phyloP scores from a whole-genome alignment of 2,888 invertebrate genomes.

The Neria commutata region DNA sequence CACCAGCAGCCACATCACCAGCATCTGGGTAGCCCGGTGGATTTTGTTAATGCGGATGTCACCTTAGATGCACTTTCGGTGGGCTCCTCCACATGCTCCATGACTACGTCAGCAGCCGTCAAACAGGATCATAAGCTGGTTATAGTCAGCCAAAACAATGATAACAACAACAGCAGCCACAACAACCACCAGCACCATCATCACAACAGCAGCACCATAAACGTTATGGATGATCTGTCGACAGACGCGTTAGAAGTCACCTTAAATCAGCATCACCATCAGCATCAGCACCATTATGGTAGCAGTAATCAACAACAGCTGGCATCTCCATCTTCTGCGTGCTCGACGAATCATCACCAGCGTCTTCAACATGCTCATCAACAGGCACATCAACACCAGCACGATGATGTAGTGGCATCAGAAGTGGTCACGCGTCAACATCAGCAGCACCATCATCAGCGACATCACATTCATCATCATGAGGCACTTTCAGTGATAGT shows the following conservation, averaged over 20 bases:
- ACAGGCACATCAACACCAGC: conserved; percentile 27
- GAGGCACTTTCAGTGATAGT: conserved; percentile 67
- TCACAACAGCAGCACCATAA: conserved; percentile 10
- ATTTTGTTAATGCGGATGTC: conserved; percentile 48
- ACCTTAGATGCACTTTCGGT: conserved; percentile 48
- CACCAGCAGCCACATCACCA: conserved; percentile 37
- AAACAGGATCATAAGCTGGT: conserved; percentile 54
- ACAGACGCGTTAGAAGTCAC: conserved; percentile 50
- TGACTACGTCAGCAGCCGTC: conserved; percentile 36
- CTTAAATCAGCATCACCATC: conserved; percentile 48
- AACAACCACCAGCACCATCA: conserved; percentile 18
- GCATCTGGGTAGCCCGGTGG: conserved; percentile 42
- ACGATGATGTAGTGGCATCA: too few species aligned
- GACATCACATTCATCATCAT: conserved; percentile 37
- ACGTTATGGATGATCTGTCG: conserved; percentile 46
- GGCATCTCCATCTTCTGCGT: conserved; percentile 18
- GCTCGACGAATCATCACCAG: conserved; percentile 34
- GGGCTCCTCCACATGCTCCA: conserved; percentile 36
- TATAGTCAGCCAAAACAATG: conserved; percentile 36
- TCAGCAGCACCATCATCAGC: conserved; percentile 9
- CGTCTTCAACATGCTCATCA: conserved; percentile 27
- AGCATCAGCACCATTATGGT: conserved; percentile 32
- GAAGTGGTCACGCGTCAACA: too few species aligned
- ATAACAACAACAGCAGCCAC: conserved; percentile 21
- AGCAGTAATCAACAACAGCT: conserved; percentile 32